phyloP scores from a whole-genome alignment of 2,888 invertebrate species.

The Mactromeris polynyma region DNA sequence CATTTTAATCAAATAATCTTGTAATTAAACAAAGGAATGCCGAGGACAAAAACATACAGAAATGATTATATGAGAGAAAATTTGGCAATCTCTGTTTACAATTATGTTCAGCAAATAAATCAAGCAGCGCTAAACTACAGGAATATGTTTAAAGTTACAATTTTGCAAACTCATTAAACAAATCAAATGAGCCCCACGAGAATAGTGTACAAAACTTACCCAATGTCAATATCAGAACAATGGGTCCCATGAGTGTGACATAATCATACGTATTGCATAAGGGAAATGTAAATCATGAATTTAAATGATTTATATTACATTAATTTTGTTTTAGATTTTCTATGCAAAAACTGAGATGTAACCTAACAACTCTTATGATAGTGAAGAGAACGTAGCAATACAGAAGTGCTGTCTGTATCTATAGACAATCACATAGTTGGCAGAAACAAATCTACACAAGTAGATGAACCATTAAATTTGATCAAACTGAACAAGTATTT shows the following conservation, averaged over 20 bases:
- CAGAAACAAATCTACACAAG: too few species aligned
- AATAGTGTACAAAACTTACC: neutral
- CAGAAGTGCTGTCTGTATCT: too few species aligned
- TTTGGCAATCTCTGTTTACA: neutral
- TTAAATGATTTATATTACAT: neutral
- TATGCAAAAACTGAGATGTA: neutral
- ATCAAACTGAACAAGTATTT: neutral
- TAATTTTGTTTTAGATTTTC: too few species aligned
- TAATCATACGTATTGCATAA: neutral
- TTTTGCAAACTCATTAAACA: neutral
- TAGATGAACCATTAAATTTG: too few species aligned
- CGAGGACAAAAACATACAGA: too few species aligned
- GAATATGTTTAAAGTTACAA: neutral
- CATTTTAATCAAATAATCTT: too few species aligned
- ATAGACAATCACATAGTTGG: neutral
- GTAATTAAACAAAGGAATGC: too few species aligned
- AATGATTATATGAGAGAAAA: too few species aligned
- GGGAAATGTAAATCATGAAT: neutral
- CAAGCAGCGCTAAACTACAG: neutral
- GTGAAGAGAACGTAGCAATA: neutral
- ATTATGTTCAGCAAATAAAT: neutral
- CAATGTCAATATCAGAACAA: neutral
- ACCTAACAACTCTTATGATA: neutral
- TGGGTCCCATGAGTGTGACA: neutral
- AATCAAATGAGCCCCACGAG: neutral